Evolutionary conservation across 2,113 vertebrate genomes (phyloP).

Genomic region (Dicaeum eximium): DNA sequence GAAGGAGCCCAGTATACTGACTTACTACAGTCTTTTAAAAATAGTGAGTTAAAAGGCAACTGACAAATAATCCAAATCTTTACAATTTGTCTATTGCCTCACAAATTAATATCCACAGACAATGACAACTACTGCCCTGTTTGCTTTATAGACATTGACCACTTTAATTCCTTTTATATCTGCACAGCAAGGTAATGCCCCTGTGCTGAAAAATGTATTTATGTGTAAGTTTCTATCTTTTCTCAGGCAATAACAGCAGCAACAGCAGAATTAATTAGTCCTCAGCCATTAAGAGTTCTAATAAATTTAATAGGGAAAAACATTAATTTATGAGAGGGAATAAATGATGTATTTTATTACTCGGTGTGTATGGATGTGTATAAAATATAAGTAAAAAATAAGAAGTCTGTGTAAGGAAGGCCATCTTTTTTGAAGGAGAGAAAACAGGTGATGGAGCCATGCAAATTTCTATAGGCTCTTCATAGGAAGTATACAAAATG

Average conservation of each 20-base stretch:
- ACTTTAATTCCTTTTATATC: neutral
- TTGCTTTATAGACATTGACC: neutral
- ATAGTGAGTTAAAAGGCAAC: neutral
- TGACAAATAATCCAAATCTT: neutral
- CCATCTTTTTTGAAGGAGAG: neutral
- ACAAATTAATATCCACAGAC: neutral
- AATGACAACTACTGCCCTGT: neutral
- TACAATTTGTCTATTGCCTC: neutral
- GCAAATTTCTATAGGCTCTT: neutral
- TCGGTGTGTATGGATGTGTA: neutral
- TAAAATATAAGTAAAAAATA: neutral
- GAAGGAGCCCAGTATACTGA: neutral
- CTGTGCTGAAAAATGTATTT: neutral
- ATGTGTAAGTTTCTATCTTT: neutral
- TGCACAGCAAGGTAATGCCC: neutral
- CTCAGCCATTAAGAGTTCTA: neutral
- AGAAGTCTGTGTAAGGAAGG: neutral
- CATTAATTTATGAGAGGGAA: neutral
- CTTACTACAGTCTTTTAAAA: neutral
- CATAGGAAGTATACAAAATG: neutral
- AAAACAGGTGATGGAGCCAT: neutral
- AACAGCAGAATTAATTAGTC: neutral
- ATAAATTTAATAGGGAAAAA: neutral
- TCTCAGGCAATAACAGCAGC: neutral
- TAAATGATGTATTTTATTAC: neutral